Base-by-base conservation (phyloP, 64 coral and sea anemone species). In the Hydrozoanthus tunicans region DNA sequence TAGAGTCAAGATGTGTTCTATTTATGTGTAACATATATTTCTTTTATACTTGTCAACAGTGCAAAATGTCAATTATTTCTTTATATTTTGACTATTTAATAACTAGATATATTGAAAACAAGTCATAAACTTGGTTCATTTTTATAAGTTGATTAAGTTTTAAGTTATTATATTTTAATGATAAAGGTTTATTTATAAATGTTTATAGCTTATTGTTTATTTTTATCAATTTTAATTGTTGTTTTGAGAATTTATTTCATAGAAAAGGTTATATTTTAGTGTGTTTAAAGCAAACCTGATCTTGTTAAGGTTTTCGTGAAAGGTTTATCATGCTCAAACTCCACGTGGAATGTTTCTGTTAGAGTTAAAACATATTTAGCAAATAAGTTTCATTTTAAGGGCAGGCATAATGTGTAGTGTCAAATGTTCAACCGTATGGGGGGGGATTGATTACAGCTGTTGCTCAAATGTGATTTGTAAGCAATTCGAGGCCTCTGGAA, bases 311-410 rank as follows among this genome's bases (percentile, higher is more conserved):
- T 89, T 99, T 95, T 99, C 80, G 84, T 93, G 80, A 94, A 95
- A 58, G 94, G 91, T 89, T 94, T 95, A 92, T 99, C 97, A 92
- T 95, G 94, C 61, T 93, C 89, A 82, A 99, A 99, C 89, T 99
- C 94, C 94, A 93, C 94, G 77, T 95, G 94, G 90, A 67, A 95
- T 80, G 89, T 94, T 76, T 94, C 96, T 94, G 72, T 72, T 79
- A 95, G 82, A 77, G 60, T 95, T 58, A 90, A 79, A 73, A 85
- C 52, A 92, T 51, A 93, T 53, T 57, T 72, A 86, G 66, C 26
- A 62, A 61, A 9, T 80, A 17, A 79, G 43, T 61, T 79, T 82
- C 43, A 62, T 51, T 13, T 15, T 26, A 59, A 27, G 63, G 58
- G 51, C 51, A 56, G 23, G 51, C 10, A 60, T 77, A 12, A 11